Base-by-base conservation (phyloP, 2,888 invertebrate genomes). In the Dasysyrphus tricinctus region DNA sequence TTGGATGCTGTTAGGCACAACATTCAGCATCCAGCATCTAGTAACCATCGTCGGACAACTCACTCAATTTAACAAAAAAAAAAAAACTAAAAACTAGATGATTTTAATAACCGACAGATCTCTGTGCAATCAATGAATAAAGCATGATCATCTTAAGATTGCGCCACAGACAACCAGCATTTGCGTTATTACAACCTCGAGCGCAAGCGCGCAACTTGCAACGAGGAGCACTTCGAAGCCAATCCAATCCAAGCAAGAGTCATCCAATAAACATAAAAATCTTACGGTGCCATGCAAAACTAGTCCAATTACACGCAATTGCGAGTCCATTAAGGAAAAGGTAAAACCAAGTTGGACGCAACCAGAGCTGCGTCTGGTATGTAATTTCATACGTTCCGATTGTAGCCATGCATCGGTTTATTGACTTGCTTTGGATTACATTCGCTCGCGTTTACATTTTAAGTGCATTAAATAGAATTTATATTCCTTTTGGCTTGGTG, bases 251-350 rank as follows among this genome's bases (percentile, higher is more conserved):
- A 47, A 57, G 49, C 65, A 85, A 77, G 76, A 86, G 78, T 61
- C 63, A 72, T 81, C 75, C 86, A 86, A 82, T 82, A 82, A 86
- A 86, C 78, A 82, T 86, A 61, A 75, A 86, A 86, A 82, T 85
- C 81, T 80, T 80, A 81, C 86, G 65, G 75, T 82, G 67, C 72
- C 57, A 81, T 82, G 86, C 86, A 86, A 82, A 86, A 82, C 86
- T 86, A 86, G 86, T 82, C 82, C 78, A 86, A 86, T 86, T 86
- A 86, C 79, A 86, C 79, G 82, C 86, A 82, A 79, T 79, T 79
- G 82, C 81, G 59, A 76, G 82, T 70, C 86, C 75, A 82, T 82
- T 82, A 86, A 86, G 81, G 63, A 85, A 81, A 81, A 81, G 86
- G 78, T 75, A 82, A 86, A 67, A 67, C 65, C 12, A 34, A 67